Percentiles rank a stretch among this genome's conserved stretches.
phyloP scores from a whole-genome alignment of 1,140 invertebrate genomes.

The Halesus radiatus region DNA sequence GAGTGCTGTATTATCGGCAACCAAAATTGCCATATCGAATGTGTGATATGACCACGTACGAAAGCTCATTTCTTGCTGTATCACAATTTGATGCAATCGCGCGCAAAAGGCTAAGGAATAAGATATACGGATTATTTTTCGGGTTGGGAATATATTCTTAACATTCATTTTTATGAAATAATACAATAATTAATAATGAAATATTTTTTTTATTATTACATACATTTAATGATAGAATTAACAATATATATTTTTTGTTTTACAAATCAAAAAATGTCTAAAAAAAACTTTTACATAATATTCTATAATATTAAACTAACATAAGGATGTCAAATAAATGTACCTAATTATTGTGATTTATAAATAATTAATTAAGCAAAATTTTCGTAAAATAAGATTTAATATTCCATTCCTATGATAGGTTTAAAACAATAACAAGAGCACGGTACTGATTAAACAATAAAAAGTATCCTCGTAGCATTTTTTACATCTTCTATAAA shows the following conservation, averaged over 20 bases:
- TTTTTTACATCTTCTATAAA: too few relatives aligned
- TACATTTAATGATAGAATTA: constrained; percentile 30
- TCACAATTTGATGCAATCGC: too few relatives aligned
- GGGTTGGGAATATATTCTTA: too few relatives aligned
- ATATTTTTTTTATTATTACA: constrained; percentile 15
- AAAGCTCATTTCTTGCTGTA: too few relatives aligned
- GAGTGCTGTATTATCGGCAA: too few relatives aligned
- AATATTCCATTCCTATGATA: neutral
- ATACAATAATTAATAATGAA: neutral
- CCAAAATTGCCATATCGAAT: too few relatives aligned
- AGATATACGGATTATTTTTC: too few relatives aligned
- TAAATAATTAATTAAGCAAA: constrained; percentile 15
- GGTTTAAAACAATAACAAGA: neutral
- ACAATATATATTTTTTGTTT: constrained; percentile 19
- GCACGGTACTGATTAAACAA: too few relatives aligned
- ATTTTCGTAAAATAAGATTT: neutral
- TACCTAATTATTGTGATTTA: neutral
- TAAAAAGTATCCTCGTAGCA: too few relatives aligned
- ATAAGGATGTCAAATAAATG: constrained; percentile 4
- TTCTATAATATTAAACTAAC: constrained; percentile 12
- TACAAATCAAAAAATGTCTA: constrained; percentile 12
- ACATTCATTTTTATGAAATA: too few relatives aligned
- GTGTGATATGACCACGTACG: too few relatives aligned
- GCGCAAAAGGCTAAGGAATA: too few relatives aligned
- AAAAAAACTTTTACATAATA: constrained; percentile 21